Conservation (phyloP, 2,797 vertebrate genomes). For the Ispidina picta region DNA sequence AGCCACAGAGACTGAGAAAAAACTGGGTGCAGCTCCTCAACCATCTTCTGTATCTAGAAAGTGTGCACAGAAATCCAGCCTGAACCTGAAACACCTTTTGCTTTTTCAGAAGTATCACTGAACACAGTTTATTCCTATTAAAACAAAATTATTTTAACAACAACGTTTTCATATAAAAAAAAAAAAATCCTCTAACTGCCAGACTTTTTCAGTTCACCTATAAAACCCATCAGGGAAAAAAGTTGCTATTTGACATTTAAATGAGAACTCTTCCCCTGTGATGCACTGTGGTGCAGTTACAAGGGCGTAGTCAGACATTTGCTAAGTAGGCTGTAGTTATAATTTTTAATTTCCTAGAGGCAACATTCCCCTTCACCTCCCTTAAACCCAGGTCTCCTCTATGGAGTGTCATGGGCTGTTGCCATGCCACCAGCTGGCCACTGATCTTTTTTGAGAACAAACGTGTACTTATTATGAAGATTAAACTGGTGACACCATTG, state of each 20-base stretch:
- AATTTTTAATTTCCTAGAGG: constrained; percentile 69
- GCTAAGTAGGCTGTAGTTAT: constrained; percentile 36
- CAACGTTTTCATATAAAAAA: neutral
- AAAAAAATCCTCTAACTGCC: neutral
- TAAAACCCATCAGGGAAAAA: constrained; percentile 8
- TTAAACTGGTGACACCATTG: constrained; percentile 56
- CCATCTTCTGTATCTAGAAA: neutral
- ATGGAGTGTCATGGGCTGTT: constrained; percentile 41
- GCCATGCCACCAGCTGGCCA: constrained; percentile 58
- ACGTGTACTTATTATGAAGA: constrained; percentile 45
- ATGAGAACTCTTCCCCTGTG: constrained; percentile 7
- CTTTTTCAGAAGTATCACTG: neutral
- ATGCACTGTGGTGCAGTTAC: constrained; percentile 14
- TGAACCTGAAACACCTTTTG: neutral
- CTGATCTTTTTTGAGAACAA: constrained; percentile 70
- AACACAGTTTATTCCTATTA: neutral
- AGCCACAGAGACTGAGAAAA: neutral
- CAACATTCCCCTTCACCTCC: constrained; percentile 33
- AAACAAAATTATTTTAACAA: neutral
- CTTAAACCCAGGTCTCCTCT: constrained; percentile 39
- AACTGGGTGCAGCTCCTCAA: neutral
- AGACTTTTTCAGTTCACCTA: constrained; percentile 14
- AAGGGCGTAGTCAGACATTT: constrained; percentile 45
- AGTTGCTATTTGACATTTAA: constrained; percentile 41
- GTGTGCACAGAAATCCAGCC: neutral